Percentiles rank a stretch among this genome's conserved stretches.
Conservation (phyloP, 2,113 vertebrate species). For the Vulpes vulpes region DNA sequence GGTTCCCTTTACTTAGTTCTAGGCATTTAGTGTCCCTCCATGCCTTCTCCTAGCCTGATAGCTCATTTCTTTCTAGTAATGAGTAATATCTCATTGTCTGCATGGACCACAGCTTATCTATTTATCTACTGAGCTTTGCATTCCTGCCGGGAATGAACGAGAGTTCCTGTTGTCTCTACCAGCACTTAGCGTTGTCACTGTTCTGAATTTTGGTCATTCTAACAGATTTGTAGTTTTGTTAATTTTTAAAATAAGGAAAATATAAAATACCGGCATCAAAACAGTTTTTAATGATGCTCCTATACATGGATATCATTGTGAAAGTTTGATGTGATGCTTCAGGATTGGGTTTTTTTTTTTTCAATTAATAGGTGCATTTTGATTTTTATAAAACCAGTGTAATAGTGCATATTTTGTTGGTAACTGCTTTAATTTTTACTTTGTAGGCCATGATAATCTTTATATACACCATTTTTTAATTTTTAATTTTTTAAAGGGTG, state of each 20-base stretch:
- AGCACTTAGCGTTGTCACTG: neutral
- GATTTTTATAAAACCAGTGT: neutral
- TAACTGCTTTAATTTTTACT: neutral
- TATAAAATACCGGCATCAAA: neutral
- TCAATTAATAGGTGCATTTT: neutral
- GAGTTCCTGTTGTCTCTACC: rapidly evolving
- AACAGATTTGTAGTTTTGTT: neutral
- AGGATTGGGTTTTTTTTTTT: neutral
- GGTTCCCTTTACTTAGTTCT: neutral
- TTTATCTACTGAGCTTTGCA: neutral
- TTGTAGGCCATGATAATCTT: neutral
- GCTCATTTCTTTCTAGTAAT: neutral
- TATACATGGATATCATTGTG: neutral
- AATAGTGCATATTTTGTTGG: neutral
- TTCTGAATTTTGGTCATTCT: neutral
- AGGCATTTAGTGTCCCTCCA: neutral
- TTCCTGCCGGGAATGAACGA: neutral
- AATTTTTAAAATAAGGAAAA: neutral
- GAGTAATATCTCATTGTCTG: neutral
- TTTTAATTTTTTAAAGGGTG: too few relatives aligned
- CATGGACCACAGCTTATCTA: neutral
- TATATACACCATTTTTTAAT: too few relatives aligned
- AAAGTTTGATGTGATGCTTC: neutral
- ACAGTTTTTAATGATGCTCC: neutral
- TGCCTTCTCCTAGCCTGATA: neutral